phyloP scores from a whole-genome alignment of 2,113 vertebrate species.

The Progne subis region DNA sequence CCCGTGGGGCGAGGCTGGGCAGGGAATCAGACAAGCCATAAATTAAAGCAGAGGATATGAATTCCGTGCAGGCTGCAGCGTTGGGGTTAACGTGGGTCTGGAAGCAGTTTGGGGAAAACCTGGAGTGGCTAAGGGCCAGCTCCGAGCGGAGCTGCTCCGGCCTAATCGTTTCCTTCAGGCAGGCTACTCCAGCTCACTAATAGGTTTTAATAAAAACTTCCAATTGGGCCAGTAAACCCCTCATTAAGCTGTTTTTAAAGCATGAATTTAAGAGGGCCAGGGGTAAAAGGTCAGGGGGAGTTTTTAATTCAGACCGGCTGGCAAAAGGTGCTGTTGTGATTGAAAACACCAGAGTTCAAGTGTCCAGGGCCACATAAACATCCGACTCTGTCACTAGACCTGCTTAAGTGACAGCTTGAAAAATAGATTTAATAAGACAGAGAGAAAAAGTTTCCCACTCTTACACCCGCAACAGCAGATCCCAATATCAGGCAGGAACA shows the following conservation, averaged over 20 bases:
- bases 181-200: constrained; percentile 76
- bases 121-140: constrained; percentile 73
- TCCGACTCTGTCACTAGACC: constrained; percentile 69
- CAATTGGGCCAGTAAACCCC: constrained; percentile 89
- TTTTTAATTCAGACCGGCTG: constrained; percentile 84
- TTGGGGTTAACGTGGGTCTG: constrained; percentile 75
- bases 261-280: constrained; percentile 82
- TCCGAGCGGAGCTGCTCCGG: constrained; percentile 69
- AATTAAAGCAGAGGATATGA: constrained; percentile 59
- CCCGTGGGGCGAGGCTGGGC: neutral
- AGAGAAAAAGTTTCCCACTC: constrained; percentile 59
- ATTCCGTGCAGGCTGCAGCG: constrained; percentile 20
- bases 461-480: constrained; percentile 6
- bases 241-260: constrained; percentile 93
- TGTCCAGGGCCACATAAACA: constrained; percentile 70
- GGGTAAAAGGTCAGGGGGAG: constrained; percentile 82
- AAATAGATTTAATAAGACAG: constrained; percentile 74
- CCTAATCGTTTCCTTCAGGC: constrained; percentile 89
- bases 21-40: constrained; percentile 18
- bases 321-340: constrained; percentile 74
- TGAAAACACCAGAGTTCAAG: constrained; percentile 76
- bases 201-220: constrained; percentile 89
- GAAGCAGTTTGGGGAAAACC: constrained; percentile 81
- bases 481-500: neutral
- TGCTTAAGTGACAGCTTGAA: constrained; percentile 78